These are phyloP conservation scores for Drosophila parthenogenetica DNA, from an alignment of 2,888 invertebrate genomes.

Conservation along the genomic window DNA sequence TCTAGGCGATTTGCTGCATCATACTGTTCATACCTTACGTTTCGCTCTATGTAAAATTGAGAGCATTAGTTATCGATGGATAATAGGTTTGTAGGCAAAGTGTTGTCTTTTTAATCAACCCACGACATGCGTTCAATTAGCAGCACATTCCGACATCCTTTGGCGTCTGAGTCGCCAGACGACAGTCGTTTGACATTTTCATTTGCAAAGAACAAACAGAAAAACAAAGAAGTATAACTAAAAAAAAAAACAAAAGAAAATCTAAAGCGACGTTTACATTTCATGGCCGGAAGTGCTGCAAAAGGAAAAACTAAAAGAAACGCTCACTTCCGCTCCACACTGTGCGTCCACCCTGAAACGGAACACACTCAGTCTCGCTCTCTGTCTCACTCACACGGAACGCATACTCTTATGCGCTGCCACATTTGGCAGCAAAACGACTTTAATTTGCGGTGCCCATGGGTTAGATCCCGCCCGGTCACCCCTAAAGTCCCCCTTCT, in stretches of 20 bases:
- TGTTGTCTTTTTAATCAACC: conserved; percentile 31
- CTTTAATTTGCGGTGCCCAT: conserved; percentile 74
- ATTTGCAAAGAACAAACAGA: conserved; percentile 33
- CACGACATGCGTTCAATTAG: conserved; percentile 66
- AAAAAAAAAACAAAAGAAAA: conserved; percentile 40
- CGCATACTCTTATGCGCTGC: conserved; percentile 19
- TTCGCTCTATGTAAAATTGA: conserved; percentile 58
- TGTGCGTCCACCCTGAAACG: conserved; percentile 44
- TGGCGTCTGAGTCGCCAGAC: conserved; percentile 21
- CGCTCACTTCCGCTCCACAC: conserved; percentile 62
- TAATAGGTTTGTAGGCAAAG: neutral
- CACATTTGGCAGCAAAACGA: conserved; percentile 69
- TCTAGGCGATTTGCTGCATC: conserved; percentile 30
- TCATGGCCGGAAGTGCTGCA: conserved; percentile 67
- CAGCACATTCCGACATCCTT: conserved; percentile 33
- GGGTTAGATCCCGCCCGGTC: conserved; percentile 30
- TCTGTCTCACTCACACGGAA: conserved; percentile 26
- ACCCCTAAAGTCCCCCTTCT: conserved; percentile 5
- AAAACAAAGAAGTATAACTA: conserved; percentile 1
- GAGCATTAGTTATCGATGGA: conserved; percentile 47
- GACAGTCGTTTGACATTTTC: conserved; percentile 56
- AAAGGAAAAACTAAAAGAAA: conserved; percentile 64
- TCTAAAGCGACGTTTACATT: conserved; percentile 67
- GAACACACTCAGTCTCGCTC: conserved; percentile 32
- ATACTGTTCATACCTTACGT: neutral